phyloP scores from a whole-genome alignment of 1,140 invertebrate species.

The Solenopsis fugax region DNA sequence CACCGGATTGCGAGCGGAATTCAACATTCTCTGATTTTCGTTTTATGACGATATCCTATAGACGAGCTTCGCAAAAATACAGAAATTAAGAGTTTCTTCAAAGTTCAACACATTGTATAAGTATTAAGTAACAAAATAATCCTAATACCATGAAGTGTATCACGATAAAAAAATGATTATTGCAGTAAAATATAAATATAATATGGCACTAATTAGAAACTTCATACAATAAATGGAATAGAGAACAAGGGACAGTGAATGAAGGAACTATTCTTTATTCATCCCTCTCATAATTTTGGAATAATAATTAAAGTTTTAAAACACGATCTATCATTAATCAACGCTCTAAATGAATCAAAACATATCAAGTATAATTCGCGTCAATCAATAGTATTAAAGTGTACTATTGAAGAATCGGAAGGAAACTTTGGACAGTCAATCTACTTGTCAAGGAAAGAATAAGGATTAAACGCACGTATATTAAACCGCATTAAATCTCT shows the following conservation, averaged over 20 bases:
- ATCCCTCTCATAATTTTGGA: too few species aligned
- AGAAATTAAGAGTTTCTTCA: slow-evolving; percentile 29
- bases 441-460: not conserved
- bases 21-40: slow-evolving; percentile 52
- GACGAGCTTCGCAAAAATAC: not conserved
- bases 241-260: too few species aligned
- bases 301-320: not conserved
- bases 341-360: not conserved
- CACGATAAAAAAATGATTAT: not conserved
- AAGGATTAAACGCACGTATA: not conserved
- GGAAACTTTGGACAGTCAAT: not conserved
- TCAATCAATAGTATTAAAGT: not conserved
- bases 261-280: too few species aligned
- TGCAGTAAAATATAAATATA: not conserved
- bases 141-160: not conserved
- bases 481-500: slow-evolving; percentile 18
- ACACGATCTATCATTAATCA: not conserved
- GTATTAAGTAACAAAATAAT: not conserved
- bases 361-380: not conserved
- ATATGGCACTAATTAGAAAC: not conserved
- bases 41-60: slow-evolving; percentile 34
- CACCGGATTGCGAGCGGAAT: slow-evolving; percentile 38
- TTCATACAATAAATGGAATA: too few species aligned
- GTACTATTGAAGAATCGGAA: not conserved
- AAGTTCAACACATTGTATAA: not conserved